Evolutionary conservation across 2,113 vertebrate species (phyloP).

Genomic region (Oceanites oceanicus): DNA sequence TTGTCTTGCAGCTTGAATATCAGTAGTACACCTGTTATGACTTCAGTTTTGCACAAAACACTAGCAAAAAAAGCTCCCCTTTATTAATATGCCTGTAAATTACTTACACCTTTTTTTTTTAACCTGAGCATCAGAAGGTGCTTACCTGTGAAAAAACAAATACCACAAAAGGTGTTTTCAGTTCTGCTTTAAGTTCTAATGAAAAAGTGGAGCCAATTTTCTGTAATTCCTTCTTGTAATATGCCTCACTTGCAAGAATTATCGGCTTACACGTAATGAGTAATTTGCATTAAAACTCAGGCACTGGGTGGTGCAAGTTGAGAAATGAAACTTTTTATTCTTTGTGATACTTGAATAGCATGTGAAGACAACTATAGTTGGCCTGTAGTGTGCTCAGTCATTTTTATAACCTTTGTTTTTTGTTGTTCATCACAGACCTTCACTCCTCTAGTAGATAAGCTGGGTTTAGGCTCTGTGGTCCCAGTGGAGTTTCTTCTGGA

Average conservation of each 20-base stretch:
- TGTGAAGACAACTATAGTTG: not conserved
- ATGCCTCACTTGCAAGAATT: not conserved
- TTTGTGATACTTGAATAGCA: not conserved
- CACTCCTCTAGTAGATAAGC: slow-evolving; percentile 89
- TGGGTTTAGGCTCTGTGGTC: slow-evolving; percentile 89
- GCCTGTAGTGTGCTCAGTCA: not conserved
- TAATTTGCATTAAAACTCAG: not conserved
- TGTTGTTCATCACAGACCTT: slow-evolving; percentile 75
- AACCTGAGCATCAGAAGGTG: not conserved
- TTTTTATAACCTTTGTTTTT: not conserved
- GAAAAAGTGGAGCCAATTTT: not conserved
- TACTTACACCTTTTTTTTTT: not conserved
- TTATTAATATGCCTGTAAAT: not conserved
- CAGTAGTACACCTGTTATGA: not conserved
- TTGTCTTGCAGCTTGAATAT: not conserved
- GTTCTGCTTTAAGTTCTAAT: not conserved
- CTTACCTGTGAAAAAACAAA: not conserved
- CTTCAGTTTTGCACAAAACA: not conserved
- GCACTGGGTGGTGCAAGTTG: not conserved
- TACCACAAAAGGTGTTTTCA: not conserved
- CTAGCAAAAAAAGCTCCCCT: not conserved
- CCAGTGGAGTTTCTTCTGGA: slow-evolving; percentile 93
- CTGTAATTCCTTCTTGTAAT: not conserved
- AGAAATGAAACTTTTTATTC: not conserved
- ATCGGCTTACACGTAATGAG: not conserved